phyloP scores from a whole-genome alignment of 30 jellyfish, hydroid and myxozoan genomes.

The Aurelia coerulea region DNA sequence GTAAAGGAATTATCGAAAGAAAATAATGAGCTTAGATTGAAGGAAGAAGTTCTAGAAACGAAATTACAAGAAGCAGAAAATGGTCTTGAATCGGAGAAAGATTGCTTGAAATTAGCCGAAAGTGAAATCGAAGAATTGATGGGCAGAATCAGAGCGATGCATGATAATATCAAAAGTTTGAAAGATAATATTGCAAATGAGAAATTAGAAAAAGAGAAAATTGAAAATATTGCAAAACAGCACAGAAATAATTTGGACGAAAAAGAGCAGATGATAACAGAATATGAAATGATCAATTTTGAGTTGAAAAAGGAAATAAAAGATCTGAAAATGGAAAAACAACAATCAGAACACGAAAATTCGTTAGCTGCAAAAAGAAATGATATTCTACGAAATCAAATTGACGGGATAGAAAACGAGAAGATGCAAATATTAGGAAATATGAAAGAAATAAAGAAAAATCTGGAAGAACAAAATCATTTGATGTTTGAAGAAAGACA shows the following conservation, averaged over 20 bases:
- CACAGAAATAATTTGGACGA: neutral
- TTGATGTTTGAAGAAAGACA: too few relatives aligned
- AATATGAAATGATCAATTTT: neutral
- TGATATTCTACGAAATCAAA: neutral
- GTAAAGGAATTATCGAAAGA: conserved; percentile 13
- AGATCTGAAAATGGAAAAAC: conserved; percentile 10
- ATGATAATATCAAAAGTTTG: conserved; percentile 6
- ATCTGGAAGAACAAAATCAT: neutral
- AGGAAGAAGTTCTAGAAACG: neutral
- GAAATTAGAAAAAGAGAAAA: neutral
- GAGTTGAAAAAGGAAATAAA: neutral
- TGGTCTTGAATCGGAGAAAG: conserved; percentile 5
- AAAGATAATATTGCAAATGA: neutral
- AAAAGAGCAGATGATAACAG: neutral
- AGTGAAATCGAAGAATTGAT: conserved; percentile 47
- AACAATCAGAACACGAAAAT: conserved; percentile 14
- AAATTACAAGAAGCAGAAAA: neutral
- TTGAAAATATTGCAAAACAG: conserved; percentile 1
- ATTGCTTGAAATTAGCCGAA: conserved; percentile 40
- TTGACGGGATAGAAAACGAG: neutral
- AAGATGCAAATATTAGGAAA: neutral
- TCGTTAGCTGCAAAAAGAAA: neutral
- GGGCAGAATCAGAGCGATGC: conserved; percentile 13
- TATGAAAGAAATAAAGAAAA: neutral
- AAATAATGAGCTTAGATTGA: conserved; percentile 12